Percentiles rank a stretch among this genome's conserved stretches.
phyloP scores from a whole-genome alignment of 2,113 vertebrate genomes.

The Hemichromis elongatus region DNA sequence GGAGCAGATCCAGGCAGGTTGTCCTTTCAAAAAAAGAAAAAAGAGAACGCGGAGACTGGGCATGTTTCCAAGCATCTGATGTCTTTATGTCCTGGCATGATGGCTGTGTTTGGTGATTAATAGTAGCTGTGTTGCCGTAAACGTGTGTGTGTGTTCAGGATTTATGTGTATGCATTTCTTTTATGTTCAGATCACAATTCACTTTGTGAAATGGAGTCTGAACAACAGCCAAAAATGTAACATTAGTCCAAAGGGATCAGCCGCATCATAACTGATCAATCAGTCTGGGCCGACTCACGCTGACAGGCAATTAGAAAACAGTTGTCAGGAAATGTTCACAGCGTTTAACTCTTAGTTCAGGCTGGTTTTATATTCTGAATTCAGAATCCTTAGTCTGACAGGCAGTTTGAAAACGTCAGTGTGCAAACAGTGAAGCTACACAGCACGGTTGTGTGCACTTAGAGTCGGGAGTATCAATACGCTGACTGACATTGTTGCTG shows the following conservation, averaged over 20 bases:
- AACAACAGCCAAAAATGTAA: not conserved
- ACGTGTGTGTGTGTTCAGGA: not conserved
- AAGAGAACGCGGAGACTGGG: not conserved
- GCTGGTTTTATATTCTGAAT: not conserved
- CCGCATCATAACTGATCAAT: not conserved
- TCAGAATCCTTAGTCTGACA: not conserved
- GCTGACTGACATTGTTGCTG: not conserved
- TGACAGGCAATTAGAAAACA: not conserved
- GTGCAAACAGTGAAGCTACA: not conserved
- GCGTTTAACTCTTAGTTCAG: not conserved
- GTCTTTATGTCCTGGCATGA: constrained; percentile 25
- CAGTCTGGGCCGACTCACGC: not conserved
- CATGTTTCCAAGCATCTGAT: constrained; percentile 15
- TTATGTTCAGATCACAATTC: not conserved
- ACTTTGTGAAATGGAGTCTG: not conserved
- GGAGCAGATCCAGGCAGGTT: not conserved
- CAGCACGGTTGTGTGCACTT: not conserved
- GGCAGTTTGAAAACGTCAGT: not conserved
- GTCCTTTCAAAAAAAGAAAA: not conserved
- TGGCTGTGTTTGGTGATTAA: not conserved
- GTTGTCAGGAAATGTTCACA: not conserved
- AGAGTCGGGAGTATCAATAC: not conserved
- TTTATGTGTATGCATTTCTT: not conserved
- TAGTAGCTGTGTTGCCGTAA: not conserved
- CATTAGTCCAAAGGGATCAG: not conserved